phyloP scores from a whole-genome alignment of 2,797 vertebrate genomes.

The Syncerus caffer region DNA sequence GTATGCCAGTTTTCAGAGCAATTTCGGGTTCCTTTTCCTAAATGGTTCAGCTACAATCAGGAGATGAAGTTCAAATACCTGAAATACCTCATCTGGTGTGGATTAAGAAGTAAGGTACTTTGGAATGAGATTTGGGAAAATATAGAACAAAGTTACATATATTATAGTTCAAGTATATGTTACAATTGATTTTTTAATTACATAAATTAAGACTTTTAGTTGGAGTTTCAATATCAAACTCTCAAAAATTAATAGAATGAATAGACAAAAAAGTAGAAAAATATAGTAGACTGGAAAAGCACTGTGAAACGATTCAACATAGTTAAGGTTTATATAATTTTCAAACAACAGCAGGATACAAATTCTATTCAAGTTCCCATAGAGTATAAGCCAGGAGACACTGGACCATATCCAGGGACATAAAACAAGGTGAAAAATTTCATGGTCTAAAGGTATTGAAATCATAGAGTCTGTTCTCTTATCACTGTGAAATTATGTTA shows the following conservation, averaged over 20 bases:
- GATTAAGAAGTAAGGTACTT: neutral
- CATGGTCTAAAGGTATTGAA: neutral
- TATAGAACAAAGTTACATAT: neutral
- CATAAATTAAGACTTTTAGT: neutral
- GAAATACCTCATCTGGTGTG: neutral
- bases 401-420: neutral
- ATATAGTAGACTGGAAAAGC: neutral
- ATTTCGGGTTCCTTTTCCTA: neutral
- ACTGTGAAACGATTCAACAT: neutral
- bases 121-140: neutral
- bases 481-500: neutral
- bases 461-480: neutral
- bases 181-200: neutral
- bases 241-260: neutral
- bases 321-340: neutral
- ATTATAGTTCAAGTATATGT: neutral
- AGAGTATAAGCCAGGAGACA: neutral
- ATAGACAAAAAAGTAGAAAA: neutral
- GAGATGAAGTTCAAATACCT: neutral
- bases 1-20: neutral
- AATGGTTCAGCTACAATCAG: neutral
- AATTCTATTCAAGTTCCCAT: neutral
- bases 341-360: neutral
- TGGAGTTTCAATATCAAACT: neutral
- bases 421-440: neutral